Conservation (phyloP, 2,113 vertebrate species). For the Carassius carassius region DNA sequence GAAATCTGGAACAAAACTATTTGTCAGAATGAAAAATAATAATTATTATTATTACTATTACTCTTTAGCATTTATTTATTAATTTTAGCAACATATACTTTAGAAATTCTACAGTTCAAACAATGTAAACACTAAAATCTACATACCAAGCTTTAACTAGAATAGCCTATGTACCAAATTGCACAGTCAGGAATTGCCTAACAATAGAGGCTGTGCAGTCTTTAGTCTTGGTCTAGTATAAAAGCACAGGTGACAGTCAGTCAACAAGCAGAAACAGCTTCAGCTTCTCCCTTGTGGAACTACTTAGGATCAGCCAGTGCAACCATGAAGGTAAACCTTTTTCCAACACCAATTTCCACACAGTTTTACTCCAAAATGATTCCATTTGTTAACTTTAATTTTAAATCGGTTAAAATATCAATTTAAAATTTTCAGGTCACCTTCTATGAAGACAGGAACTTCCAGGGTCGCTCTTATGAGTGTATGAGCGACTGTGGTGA, state of each 20-base stretch:
- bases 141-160: neutral
- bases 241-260: constrained; percentile 7
- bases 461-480: constrained; percentile 71
- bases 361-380: neutral
- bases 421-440: constrained; percentile 51
- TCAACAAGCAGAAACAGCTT: constrained; percentile 22
- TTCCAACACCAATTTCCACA: neutral
- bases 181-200: constrained; percentile 49
- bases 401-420: neutral
- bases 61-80: too few relatives aligned
- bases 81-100: neutral
- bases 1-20: too few relatives aligned
- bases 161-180: neutral
- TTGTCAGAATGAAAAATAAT: too few relatives aligned
- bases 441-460: constrained; percentile 51
- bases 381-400: neutral
- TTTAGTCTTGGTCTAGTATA: constrained; percentile 45
- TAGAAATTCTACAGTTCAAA: neutral
- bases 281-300: constrained; percentile 5
- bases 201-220: constrained; percentile 60
- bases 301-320: neutral
- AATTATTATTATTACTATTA: too few relatives aligned
- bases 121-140: neutral
- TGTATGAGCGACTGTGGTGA: constrained; percentile 69
- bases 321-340: constrained; percentile 21